Conservation (phyloP, 2,888 invertebrate genomes). For the Macrosiphum euphorbiae region DNA sequence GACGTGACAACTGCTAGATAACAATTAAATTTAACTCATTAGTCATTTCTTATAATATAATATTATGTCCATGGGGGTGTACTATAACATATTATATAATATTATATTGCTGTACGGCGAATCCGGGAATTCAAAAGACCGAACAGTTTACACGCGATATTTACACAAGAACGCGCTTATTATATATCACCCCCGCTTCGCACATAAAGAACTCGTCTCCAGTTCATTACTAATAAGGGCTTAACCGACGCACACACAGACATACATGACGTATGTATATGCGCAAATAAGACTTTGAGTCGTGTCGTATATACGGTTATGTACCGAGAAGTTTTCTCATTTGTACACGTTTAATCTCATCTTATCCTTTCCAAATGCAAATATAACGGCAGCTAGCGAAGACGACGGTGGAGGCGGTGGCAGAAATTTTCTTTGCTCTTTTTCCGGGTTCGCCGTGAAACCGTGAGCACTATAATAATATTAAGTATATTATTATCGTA, state of each 20-base stretch:
- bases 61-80: neutral
- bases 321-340: slow-evolving; percentile 54
- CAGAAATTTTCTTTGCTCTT: slow-evolving; percentile 26
- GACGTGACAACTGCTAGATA: neutral
- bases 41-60: neutral
- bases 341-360: slow-evolving; percentile 55
- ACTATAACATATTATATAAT: neutral
- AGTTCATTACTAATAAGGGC: slow-evolving; percentile 35
- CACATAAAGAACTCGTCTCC: slow-evolving; percentile 22
- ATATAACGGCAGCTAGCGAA: neutral
- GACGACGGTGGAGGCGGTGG: neutral
- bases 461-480: neutral
- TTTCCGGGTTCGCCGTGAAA: neutral
- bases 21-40: neutral
- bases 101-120: neutral
- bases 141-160: slow-evolving; percentile 17
- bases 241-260: neutral
- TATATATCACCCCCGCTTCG: neutral
- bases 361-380: slow-evolving; percentile 41
- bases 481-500: neutral
- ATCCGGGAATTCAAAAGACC: slow-evolving; percentile 11
- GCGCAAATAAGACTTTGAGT: slow-evolving; percentile 25
- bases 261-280: neutral
- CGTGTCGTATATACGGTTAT: slow-evolving; percentile 42
- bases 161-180: slow-evolving; percentile 26